Conservation (phyloP, 2,797 vertebrate species). For the Paguma larvata region DNA sequence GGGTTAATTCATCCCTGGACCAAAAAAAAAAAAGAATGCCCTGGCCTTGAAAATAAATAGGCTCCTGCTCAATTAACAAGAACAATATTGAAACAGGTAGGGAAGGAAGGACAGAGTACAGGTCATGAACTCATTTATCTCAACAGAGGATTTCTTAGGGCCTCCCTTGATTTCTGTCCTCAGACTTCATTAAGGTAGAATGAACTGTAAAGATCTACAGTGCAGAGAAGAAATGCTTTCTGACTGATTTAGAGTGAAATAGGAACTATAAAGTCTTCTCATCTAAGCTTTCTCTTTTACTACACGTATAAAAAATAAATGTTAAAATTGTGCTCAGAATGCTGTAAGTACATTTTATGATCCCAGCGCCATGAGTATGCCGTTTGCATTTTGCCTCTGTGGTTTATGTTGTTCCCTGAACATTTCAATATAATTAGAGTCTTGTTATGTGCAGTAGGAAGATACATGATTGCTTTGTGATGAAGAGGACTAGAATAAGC, state of each 20-base stretch:
- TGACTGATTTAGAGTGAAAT: conserved; percentile 56
- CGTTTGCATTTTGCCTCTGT: conserved; percentile 43
- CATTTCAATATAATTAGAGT: conserved; percentile 60
- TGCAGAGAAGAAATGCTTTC: neutral
- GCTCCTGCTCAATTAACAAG: neutral
- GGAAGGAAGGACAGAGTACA: neutral
- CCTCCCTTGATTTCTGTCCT: conserved; percentile 22
- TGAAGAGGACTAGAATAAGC: conserved; percentile 35
- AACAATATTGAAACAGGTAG: neutral
- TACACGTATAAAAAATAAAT: neutral
- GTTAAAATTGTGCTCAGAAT: conserved; percentile 53
- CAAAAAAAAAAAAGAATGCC: neutral
- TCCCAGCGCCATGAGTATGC: neutral
- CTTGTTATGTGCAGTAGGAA: conserved; percentile 39
- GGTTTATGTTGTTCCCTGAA: conserved; percentile 30
- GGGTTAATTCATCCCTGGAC: neutral
- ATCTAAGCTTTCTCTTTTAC: conserved; percentile 69
- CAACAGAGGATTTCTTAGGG: neutral
- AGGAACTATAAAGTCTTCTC: conserved; percentile 59
- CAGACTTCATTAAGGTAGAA: conserved; percentile 46
- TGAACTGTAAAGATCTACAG: neutral
- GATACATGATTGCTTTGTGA: conserved; percentile 43
- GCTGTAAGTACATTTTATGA: neutral
- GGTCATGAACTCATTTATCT: neutral
- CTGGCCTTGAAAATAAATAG: neutral